Percentiles rank a stretch among this genome's conserved stretches.
Conservation (phyloP, 2,113 vertebrate species). For the Dendrocopos noguchii region DNA sequence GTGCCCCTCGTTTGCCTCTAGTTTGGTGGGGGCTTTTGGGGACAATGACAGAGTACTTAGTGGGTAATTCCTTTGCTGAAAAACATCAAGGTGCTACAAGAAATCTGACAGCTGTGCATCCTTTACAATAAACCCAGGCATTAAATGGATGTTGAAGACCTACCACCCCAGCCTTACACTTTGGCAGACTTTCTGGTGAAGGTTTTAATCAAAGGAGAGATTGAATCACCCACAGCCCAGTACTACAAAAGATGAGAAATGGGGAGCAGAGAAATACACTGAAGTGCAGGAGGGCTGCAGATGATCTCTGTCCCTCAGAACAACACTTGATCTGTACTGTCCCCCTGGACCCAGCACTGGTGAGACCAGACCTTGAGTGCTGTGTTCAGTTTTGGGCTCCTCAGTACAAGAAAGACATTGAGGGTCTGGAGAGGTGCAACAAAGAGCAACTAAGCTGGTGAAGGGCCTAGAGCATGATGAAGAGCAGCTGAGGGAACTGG, state of each 20-base stretch:
- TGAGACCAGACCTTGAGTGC: too few relatives aligned
- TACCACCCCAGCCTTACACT: background rate
- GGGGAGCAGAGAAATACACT: conserved; percentile 28
- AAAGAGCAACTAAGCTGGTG: too few relatives aligned
- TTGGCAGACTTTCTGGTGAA: background rate
- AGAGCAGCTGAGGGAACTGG: too few relatives aligned
- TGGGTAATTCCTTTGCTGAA: background rate
- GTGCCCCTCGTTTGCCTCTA: accelerated
- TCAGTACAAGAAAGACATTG: too few relatives aligned
- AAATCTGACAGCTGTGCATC: background rate
- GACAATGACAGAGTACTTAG: accelerated
- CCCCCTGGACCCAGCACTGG: too few relatives aligned
- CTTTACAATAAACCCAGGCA: background rate
- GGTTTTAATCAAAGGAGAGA: background rate
- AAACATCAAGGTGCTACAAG: background rate
- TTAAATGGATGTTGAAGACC: background rate
- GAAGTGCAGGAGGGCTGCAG: conserved; percentile 17
- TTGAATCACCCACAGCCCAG: background rate
- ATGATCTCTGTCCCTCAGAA: conserved; percentile 27
- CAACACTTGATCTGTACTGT: background rate
- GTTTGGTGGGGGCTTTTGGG: background rate
- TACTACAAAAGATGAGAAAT: background rate
- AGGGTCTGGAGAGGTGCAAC: too few relatives aligned
- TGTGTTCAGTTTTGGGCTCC: too few relatives aligned
- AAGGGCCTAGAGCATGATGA: too few relatives aligned